These are phyloP conservation scores for Minunthozetes semirufus DNA, from an alignment of 2,888 invertebrate genomes.

Conservation along the genomic window DNA sequence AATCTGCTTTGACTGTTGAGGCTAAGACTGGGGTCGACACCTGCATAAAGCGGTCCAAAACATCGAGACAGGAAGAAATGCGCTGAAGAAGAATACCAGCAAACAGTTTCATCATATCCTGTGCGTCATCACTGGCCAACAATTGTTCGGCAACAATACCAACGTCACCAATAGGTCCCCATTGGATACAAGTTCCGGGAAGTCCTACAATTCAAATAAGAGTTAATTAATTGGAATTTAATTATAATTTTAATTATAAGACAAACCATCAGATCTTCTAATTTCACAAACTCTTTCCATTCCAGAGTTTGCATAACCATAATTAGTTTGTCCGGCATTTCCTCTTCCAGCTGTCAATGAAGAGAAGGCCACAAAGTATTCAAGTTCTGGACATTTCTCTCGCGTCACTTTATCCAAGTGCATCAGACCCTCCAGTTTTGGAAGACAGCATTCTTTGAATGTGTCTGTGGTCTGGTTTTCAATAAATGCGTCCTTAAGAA, in stretches of 20 bases:
- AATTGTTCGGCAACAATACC: constrained; percentile 82
- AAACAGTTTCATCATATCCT: constrained; percentile 71
- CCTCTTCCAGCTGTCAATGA: constrained; percentile 94
- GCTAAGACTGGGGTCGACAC: constrained; percentile 65
- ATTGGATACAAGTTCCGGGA: constrained; percentile 71
- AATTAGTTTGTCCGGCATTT: constrained; percentile 92
- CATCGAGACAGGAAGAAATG: constrained; percentile 78
- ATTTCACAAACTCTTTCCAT: constrained; percentile 93
- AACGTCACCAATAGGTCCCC: constrained; percentile 98
- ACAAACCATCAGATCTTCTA: constrained; percentile 57
- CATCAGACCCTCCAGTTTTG: constrained; percentile 76
- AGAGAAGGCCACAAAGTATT: constrained; percentile 93
- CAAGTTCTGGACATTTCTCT: constrained; percentile 64
- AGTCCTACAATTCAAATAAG: constrained; percentile 5
- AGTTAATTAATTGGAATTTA: no score
- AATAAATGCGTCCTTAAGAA: constrained; percentile 75
- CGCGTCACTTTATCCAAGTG: constrained; percentile 73
- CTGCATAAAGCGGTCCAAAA: constrained; percentile 82
- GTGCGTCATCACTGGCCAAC: constrained; percentile 67
- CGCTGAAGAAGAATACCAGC: constrained; percentile 94
- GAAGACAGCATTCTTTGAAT: constrained; percentile 69
- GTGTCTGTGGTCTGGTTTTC: constrained; percentile 74
- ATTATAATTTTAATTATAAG: no score
- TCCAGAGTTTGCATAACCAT: constrained; percentile 88
- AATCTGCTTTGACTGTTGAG: constrained; percentile 53